Conservation (phyloP, 2,888 invertebrate species). For the Erebia aethiops region DNA sequence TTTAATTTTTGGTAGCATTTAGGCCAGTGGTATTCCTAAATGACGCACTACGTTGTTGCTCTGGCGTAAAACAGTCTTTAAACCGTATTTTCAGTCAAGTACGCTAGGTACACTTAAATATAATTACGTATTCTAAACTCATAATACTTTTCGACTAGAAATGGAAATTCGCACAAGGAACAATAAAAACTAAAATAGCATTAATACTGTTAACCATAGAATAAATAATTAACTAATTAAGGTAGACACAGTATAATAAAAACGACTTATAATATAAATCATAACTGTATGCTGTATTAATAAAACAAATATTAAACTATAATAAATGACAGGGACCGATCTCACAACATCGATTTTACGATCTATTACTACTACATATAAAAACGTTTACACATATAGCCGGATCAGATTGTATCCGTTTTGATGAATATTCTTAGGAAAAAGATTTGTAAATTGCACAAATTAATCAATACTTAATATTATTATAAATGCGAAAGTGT, state of each 20-base stretch:
- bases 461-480: not conserved
- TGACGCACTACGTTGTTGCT: too few species aligned
- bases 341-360: conserved; percentile 12
- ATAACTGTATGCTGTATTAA: not conserved
- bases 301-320: not conserved
- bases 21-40: too few species aligned
- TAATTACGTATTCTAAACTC: not conserved
- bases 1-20: too few species aligned
- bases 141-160: not conserved
- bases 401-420: conserved; percentile 2
- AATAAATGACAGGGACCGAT: not conserved
- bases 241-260: not conserved
- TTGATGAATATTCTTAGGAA: not conserved
- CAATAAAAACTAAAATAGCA: not conserved
- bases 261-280: not conserved
- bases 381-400: conserved; percentile 14
- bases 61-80: too few species aligned
- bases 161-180: not conserved
- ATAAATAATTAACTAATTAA: conserved; percentile 4
- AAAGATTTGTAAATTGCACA: conserved; percentile 5
- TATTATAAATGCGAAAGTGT: too few species aligned
- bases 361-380: conserved; percentile 25
- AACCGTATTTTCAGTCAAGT: too few species aligned
- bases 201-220: not conserved
- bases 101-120: too few species aligned